Conservation (phyloP, 2,888 invertebrate species). For the Rhamphomyia laevipes region DNA sequence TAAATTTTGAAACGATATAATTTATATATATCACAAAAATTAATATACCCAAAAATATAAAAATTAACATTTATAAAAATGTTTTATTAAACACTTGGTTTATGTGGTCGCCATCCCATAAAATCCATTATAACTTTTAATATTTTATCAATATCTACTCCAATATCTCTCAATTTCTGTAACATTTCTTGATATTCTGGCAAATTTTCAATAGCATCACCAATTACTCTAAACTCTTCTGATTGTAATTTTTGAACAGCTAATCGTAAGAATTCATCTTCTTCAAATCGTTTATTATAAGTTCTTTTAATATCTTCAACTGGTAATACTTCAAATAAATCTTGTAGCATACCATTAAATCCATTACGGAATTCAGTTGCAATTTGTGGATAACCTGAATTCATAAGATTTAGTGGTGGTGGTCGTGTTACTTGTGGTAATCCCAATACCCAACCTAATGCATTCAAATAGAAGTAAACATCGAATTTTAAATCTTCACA, state of each 20-base stretch:
- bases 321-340: constrained; percentile 8
- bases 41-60: no score
- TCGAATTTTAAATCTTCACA: constrained; percentile 13
- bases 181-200: constrained; percentile 9
- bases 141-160: constrained; percentile 8
- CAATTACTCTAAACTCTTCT: constrained; percentile 11
- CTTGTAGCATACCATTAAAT: constrained; percentile 10
- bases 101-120: constrained; percentile 9
- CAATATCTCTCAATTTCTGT: constrained; percentile 4
- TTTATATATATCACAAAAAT: no score
- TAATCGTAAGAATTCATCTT: constrained; percentile 9
- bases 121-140: constrained; percentile 9
- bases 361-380: not conserved
- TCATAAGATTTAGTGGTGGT: not conserved
- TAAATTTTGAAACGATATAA: no score
- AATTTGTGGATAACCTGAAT: not conserved
- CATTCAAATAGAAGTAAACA: constrained; percentile 12
- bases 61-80: no score
- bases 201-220: constrained; percentile 12
- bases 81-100: not conserved
- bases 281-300: constrained; percentile 3
- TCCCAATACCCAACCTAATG: constrained; percentile 9
- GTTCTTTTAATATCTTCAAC: constrained; percentile 5
- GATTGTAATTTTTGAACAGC: constrained; percentile 12
- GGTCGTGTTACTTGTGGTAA: constrained; percentile 11